Percentiles rank a stretch among this genome's conserved stretches.
phyloP scores from a whole-genome alignment of 2,888 invertebrate genomes.

The Protodeltote pygarga region DNA sequence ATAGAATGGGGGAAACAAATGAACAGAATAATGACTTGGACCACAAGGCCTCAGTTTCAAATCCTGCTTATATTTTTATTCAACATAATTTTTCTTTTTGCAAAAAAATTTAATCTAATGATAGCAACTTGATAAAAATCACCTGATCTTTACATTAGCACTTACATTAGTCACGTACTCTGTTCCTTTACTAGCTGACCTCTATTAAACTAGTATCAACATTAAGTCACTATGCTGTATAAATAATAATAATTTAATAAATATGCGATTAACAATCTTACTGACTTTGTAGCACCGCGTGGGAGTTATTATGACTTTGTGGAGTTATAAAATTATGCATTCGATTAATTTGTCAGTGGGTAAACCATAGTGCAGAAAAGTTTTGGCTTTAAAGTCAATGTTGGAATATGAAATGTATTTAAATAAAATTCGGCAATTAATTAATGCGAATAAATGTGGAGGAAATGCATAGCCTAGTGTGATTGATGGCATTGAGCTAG shows the following conservation, averaged over 20 bases:
- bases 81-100: too few relatives aligned
- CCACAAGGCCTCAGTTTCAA: too few relatives aligned
- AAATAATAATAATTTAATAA: conserved; percentile 35
- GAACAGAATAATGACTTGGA: too few relatives aligned
- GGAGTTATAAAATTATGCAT: not conserved
- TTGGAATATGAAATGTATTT: not conserved
- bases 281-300: conserved; percentile 21
- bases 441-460: not conserved
- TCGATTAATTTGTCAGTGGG: conserved; percentile 5
- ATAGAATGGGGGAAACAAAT: too few relatives aligned
- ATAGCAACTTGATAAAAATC: conserved; percentile 23
- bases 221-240: conserved; percentile 19
- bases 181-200: conserved; percentile 25
- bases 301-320: conserved; percentile 23
- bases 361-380: conserved; percentile 11
- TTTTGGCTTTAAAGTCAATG: conserved; percentile 6
- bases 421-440: not conserved
- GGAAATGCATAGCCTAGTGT: conserved; percentile 33
- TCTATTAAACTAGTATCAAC: conserved; percentile 36
- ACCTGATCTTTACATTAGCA: conserved; percentile 8
- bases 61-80: too few relatives aligned
- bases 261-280: conserved; percentile 27
- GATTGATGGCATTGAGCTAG: conserved; percentile 27
- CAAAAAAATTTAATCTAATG: too few relatives aligned
- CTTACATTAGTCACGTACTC: conserved; percentile 14